A percentile compares a stretch with the other conserved stretches of the same genome.
Evolutionary conservation across 2,113 vertebrate species (phyloP).

Genomic region (Pleuronectes platessa): DNA sequence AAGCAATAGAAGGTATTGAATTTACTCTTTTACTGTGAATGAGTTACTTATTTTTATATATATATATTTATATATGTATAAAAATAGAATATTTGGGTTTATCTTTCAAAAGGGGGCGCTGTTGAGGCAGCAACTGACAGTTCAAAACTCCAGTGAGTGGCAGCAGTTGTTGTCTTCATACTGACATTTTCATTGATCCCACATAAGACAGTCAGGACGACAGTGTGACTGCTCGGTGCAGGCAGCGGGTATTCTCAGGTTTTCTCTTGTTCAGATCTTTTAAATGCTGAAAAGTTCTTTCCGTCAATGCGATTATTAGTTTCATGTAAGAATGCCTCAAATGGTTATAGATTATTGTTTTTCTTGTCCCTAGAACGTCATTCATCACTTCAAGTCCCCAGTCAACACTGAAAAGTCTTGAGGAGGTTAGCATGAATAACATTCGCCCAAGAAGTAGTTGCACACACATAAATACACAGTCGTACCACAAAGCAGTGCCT

Average conservation of each 20-base stretch:
- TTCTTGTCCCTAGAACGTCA: not conserved
- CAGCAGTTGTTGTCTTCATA: conserved; percentile 19
- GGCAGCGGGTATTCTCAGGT: conserved; percentile 5
- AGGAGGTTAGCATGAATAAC: conserved; percentile 20
- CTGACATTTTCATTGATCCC: conserved; percentile 43
- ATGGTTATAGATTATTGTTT: conserved; percentile 1
- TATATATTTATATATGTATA: too few species aligned
- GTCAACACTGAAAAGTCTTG: not conserved
- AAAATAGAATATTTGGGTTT: not conserved
- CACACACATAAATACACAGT: not conserved
- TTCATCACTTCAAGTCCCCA: conserved; percentile 3
- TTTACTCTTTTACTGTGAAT: not conserved
- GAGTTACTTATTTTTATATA: not conserved
- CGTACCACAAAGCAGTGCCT: not conserved
- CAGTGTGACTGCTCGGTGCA: conserved; percentile 15
- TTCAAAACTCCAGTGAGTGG: conserved; percentile 19
- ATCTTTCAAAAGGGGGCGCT: conserved; percentile 73
- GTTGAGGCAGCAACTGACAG: conserved; percentile 63
- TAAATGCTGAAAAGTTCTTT: not conserved
- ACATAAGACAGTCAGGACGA: conserved; percentile 19
- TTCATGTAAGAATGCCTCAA: not conserved
- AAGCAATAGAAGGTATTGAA: too few species aligned
- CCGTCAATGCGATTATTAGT: not conserved
- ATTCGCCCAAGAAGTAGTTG: not conserved
- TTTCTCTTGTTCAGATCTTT: conserved; percentile 1